Evolutionary conservation across 2,113 vertebrate genomes (phyloP).

Genomic region (Okapia johnstoni): DNA sequence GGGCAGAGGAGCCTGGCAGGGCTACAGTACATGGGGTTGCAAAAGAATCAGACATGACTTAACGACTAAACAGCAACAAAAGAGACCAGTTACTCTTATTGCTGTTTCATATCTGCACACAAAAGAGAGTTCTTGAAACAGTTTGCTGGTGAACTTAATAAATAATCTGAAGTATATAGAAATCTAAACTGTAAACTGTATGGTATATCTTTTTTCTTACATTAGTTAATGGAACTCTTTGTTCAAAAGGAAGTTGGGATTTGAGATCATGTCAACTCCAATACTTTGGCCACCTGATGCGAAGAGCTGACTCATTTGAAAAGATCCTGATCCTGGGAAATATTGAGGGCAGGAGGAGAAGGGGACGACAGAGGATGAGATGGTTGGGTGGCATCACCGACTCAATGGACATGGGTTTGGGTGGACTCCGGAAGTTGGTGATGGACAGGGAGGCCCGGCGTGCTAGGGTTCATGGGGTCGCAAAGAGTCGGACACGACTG

Average conservation of each 20-base stretch:
- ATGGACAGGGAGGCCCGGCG: too few species aligned
- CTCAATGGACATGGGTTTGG: too few species aligned
- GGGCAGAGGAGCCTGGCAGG: not conserved
- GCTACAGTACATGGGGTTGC: not conserved
- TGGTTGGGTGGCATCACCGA: too few species aligned
- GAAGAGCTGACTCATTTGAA: too few species aligned
- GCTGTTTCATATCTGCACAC: not conserved
- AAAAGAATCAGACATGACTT: not conserved
- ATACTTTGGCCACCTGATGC: too few species aligned
- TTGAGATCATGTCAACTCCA: not conserved
- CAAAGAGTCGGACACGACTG: too few species aligned
- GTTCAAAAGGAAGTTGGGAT: not conserved
- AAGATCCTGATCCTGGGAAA: too few species aligned
- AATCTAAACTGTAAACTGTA: not conserved
- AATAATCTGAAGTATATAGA: not conserved
- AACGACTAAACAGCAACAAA: not conserved
- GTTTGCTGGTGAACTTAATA: not conserved
- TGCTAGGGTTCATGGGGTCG: too few species aligned
- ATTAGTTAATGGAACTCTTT: not conserved
- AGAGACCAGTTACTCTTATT: not conserved
- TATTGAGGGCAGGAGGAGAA: too few species aligned
- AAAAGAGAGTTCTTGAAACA: not conserved
- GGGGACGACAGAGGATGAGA: too few species aligned
- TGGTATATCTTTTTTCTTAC: not conserved
- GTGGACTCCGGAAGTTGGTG: too few species aligned